Evolutionary conservation across 2,888 invertebrate genomes (phyloP), one percentile per base, ranked within the genome.

Genomic region (Hemicrepidius hirtus): DNA sequence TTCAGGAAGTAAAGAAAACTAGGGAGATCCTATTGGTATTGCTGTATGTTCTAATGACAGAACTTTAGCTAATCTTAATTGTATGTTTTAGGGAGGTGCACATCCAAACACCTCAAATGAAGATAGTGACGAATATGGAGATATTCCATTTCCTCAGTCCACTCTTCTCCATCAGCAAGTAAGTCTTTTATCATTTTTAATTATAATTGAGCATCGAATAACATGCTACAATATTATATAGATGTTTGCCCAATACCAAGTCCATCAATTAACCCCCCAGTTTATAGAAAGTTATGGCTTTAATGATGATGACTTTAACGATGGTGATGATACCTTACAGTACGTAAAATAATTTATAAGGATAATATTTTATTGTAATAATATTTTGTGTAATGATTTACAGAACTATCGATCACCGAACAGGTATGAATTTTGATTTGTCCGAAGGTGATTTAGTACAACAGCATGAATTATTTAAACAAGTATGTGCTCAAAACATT

Each of bases 241-340:
- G 90, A 87, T 88, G 80, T 91, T 87, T 85, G 86, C 88, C 79
- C 89, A 90, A 80, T 92, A 90, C 85, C 90, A 91, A 86, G 88
- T 88, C 80, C 91, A 91, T 84, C 88, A 90, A 84, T 87, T 91
- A 85, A 88, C 90, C 24, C 88, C 90, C 73, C 89, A 88, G 3
- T 90, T 90, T 82, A 89, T 89, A 76, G 90, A 91, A 79, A 89
- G 88, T 76, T 92, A 90, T 82, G 91, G 90, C 65, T 91, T 89
- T 82, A 89, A 88, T 78, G 91, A 92, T 80, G 90, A 91, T 75
- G 90, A 91, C 75, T 91, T 91, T 80, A 90, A 88, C 75, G 91
- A 90, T 78, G 89, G 88, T 9, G 90, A 92, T 76, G 88, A 88
- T 77, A 85, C 86, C 49, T 82, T 89, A 76, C 87, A 87, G 89